Base-by-base conservation (phyloP, 2,888 invertebrate species). In the Pantelozetes paolii region DNA sequence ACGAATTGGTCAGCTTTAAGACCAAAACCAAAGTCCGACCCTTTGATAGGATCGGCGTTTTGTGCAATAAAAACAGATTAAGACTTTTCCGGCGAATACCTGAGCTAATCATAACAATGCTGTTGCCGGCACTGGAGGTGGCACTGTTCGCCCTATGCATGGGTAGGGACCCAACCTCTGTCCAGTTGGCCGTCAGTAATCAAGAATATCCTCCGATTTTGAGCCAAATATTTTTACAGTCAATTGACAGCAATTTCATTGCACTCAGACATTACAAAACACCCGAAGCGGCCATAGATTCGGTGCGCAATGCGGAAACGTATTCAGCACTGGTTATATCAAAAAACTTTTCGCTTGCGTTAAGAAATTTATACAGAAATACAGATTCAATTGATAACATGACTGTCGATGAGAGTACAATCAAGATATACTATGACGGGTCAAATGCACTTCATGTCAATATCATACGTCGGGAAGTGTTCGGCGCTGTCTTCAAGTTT, bases 351-450 rank as follows among this genome's bases (percentile, higher is more conserved):
- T 64, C 74, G 11, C 32, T 5, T 15, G 62, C 71, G 6, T n/a
- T 74, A 6, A 18, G 71, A n/a, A 32, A 57, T 30, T 23, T 71
- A n/a, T 57, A 71, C 15, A 32, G 57, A 3, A 70, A 18, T 13
- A 11, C 32, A 3, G 71, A 48, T 20, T 13, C 26, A 6, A 26
- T 69, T 0, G 92, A 93, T 80, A 89, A 91, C 76, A 92, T 92
- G 79, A 92, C 92, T 0, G 86, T 94, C 73, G 89, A 90, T 78
- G 90, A 90, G 77, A 92, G 92, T 64, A 92, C 92, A 81, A 88
- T 94, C 76, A 87, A 91, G 80, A 91, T 94, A 73, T 91, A 92
- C 90, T 86, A 94, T 75, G 94, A 94, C 54, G 74, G 74, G 0
- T 74, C 74, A 15, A 74, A 74, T 71, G 74, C 74, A 42, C 40